Conservation (phyloP, 2,797 vertebrate genomes). For the Neopelma chrysocephalum region DNA sequence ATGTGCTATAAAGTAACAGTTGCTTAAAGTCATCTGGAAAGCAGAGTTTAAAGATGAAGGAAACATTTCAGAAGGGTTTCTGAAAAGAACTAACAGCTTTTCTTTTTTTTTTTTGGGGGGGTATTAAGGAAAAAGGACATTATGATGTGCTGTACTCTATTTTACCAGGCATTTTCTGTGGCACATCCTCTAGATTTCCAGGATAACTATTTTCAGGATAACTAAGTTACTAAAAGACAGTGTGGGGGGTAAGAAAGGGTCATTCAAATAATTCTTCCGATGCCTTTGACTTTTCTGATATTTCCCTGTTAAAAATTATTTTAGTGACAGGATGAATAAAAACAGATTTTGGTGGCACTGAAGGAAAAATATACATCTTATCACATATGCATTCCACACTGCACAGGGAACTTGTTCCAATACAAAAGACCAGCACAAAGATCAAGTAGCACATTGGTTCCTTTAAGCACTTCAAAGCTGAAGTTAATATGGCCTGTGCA, state of each 20-base stretch:
- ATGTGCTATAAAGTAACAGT: constrained; percentile 21
- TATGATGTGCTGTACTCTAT: not conserved
- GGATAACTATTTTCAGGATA: not conserved
- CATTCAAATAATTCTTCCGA: not conserved
- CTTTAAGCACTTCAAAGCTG: not conserved
- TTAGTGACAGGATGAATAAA: not conserved
- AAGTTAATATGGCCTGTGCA: not conserved
- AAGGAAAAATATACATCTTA: not conserved
- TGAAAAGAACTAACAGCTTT: constrained; percentile 2
- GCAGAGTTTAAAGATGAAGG: constrained; percentile 62
- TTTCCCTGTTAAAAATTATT: not conserved
- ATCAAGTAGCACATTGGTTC: not conserved
- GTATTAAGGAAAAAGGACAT: not conserved
- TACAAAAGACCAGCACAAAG: not conserved
- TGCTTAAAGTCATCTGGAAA: constrained; percentile 71
- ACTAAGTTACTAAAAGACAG: not conserved
- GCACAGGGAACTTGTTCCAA: not conserved
- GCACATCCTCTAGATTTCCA: not conserved
- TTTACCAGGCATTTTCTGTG: not conserved
- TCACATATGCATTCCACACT: not conserved
- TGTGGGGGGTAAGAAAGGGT: not conserved
- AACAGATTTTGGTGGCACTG: not conserved
- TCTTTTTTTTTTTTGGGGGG: accelerated
- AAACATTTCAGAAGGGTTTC: constrained; percentile 49
- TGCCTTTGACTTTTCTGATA: not conserved